phyloP scores from a whole-genome alignment of 2,113 vertebrate genomes.

The Xiphophorus maculatus region DNA sequence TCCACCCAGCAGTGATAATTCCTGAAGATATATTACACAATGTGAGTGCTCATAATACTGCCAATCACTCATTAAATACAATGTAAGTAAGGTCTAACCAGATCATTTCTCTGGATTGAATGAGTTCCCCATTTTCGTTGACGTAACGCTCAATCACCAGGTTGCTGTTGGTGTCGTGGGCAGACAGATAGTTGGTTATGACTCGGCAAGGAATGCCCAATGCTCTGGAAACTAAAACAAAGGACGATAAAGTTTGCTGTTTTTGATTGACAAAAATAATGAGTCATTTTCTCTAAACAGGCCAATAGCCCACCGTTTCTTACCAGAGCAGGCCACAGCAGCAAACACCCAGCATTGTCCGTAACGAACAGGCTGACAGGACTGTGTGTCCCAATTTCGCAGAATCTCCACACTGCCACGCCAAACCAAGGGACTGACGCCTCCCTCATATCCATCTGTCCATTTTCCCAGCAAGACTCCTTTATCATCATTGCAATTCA shows the following conservation, averaged over 20 bases:
- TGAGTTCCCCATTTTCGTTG: constrained; percentile 72
- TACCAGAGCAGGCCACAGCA: constrained; percentile 91
- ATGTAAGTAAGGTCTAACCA: constrained; percentile 79
- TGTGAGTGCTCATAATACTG: neutral
- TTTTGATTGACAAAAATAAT: neutral
- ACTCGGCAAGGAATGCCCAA: constrained; percentile 89
- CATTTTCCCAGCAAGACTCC: constrained; percentile 89
- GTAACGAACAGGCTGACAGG: constrained; percentile 87
- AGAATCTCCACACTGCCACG: constrained; percentile 92
- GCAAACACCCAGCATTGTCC: constrained; percentile 99
- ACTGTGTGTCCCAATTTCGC: constrained; percentile 79
- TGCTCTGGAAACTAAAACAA: constrained; percentile 85
- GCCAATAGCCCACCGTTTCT: constrained; percentile 47
- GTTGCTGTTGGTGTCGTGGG: constrained; percentile 91
- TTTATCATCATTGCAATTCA: constrained; percentile 91
- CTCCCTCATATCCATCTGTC: constrained; percentile 81
- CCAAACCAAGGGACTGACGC: constrained; percentile 89
- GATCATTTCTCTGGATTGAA: constrained; percentile 84
- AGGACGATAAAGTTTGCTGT: neutral
- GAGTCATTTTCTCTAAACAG: constrained; percentile 35
- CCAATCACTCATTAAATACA: neutral
- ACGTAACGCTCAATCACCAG: constrained; percentile 87
- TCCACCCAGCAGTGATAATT: constrained; percentile 98
- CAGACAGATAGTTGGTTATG: constrained; percentile 90
- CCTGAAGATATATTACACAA: constrained; percentile 73